Base-by-base conservation (phyloP, 2,797 vertebrate genomes). In the Huso huso region DNA sequence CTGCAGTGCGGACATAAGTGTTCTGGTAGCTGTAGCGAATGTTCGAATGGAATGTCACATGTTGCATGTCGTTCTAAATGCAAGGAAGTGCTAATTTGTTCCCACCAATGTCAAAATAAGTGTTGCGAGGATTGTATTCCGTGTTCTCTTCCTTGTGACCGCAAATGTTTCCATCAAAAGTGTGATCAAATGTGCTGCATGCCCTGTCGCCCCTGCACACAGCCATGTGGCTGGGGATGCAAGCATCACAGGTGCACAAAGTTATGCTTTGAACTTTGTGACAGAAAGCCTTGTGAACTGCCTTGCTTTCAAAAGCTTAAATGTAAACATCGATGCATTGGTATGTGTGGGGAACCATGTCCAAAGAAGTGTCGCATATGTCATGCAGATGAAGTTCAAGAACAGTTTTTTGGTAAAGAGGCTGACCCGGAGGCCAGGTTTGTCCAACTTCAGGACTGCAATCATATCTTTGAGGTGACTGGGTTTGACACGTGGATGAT, bases 331-430 rank as follows among this genome's bases (percentile, higher is more conserved):
- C 50, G 8, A 1, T 78, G 76, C 62, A 74, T 76, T 10, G 72
- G 76, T 6, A 65, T 73, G 58, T 75, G 76, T 15, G 72, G 74
- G 1, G 74, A 76, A 62, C 74, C 68, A 5, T 78, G 76, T 61
- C 72, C 72, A 9, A 65, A 51, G 12, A 76, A 76, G 66, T 78
- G 76, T 48, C 70, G 69, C 12, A 5, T 53, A 4, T 76, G 74
- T 60, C 8, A 76, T 64, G 59, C 62, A 4, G 72, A 69, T 8
- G 76, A 76, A 10, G 69, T 77, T 10, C 65, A 69, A 1, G 76
- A 77, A 69, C 59, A 69, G 55, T 64, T 74, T 48, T 76, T 77
- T 49, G 76, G 72, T 10, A 65, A 57, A 1, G 70, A 77, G 62
- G 70, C 48, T 11, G 58, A 77, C 0, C 65, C 70, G 1, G 15